Percentiles rank a stretch among this genome's conserved stretches.
These are phyloP conservation scores for Apis laboriosa DNA, from an alignment of 1,140 invertebrate species.

Conservation along the genomic window DNA sequence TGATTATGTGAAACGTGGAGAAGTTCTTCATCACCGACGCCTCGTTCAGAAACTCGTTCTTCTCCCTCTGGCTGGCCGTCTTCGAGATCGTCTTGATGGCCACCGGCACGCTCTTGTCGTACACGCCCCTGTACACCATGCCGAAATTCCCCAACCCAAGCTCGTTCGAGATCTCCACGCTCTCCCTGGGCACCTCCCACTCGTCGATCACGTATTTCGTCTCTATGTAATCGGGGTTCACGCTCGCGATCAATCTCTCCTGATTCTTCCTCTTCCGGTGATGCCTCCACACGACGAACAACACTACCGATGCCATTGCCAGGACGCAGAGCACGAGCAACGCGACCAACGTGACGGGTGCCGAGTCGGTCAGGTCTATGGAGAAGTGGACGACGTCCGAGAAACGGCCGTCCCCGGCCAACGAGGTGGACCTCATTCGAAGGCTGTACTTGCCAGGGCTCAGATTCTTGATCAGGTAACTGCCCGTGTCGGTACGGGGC, in stretches of 20 bases:
- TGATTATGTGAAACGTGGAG: constrained; percentile 84
- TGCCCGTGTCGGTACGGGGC: background rate
- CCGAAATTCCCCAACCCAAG: constrained; percentile 88
- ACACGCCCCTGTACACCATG: constrained; percentile 84
- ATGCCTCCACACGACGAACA: constrained; percentile 37
- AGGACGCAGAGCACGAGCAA: constrained; percentile 44
- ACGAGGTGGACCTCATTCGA: constrained; percentile 83
- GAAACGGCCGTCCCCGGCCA: constrained; percentile 83
- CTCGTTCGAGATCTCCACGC: constrained; percentile 82
- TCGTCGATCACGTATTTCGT: constrained; percentile 83
- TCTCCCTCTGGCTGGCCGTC: constrained; percentile 79
- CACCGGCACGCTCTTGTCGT: constrained; percentile 78
- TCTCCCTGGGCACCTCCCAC: constrained; percentile 85
- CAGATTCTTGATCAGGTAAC: constrained; percentile 72
- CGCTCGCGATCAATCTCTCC: constrained; percentile 72
- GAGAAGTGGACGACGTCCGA: constrained; percentile 72
- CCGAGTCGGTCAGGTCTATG: constrained; percentile 52
- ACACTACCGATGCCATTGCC: background rate
- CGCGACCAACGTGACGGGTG: constrained; percentile 40
- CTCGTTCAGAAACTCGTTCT: constrained; percentile 85
- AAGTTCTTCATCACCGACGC: constrained; percentile 85
- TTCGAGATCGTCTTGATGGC: constrained; percentile 87
- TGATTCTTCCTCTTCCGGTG: constrained; percentile 60
- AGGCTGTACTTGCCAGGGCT: constrained; percentile 85
- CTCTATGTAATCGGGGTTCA: constrained; percentile 77